Conservation (phyloP, 53 echinoderm and acorn worm genomes). For the Crossaster papposus region DNA sequence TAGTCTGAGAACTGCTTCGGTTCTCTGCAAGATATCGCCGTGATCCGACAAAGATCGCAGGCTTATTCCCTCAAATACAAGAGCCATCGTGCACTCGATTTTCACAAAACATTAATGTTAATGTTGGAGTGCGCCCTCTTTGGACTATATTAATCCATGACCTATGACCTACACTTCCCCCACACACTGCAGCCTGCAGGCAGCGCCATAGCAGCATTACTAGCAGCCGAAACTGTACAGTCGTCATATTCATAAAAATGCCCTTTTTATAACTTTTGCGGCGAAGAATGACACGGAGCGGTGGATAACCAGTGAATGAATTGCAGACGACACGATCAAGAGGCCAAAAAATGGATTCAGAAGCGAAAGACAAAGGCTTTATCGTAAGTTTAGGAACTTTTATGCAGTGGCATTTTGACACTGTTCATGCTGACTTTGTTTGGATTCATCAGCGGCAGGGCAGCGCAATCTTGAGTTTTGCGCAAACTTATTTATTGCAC, state of each 20-base stretch:
- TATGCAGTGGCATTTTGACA: neutral
- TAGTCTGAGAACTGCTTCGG: constrained; percentile 76
- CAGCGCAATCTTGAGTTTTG: too few relatives aligned
- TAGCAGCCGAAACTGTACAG: too few relatives aligned
- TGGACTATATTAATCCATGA: neutral
- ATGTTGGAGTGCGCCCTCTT: constrained; percentile 47
- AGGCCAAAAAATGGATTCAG: constrained; percentile 12
- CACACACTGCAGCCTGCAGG: too few relatives aligned
- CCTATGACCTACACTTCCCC: neutral
- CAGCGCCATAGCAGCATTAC: too few relatives aligned
- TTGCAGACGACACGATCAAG: neutral
- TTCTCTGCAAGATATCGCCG: constrained; percentile 92
- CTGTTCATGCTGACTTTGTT: neutral
- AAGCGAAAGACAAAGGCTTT: constrained; percentile 21
- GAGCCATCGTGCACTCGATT: constrained; percentile 77
- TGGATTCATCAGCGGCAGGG: too few relatives aligned
- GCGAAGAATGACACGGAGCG: neutral
- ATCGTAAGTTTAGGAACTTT: constrained; percentile 24
- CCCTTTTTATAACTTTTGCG: neutral
- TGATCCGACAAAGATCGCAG: constrained; percentile 94
- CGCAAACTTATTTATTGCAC: too few relatives aligned
- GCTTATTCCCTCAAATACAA: constrained; percentile 86
- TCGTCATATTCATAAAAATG: neutral
- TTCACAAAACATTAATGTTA: constrained; percentile 27
- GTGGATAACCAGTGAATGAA: neutral